Evolutionary conservation across 2,113 vertebrate species (phyloP).

Genomic region (Tichodroma muraria): DNA sequence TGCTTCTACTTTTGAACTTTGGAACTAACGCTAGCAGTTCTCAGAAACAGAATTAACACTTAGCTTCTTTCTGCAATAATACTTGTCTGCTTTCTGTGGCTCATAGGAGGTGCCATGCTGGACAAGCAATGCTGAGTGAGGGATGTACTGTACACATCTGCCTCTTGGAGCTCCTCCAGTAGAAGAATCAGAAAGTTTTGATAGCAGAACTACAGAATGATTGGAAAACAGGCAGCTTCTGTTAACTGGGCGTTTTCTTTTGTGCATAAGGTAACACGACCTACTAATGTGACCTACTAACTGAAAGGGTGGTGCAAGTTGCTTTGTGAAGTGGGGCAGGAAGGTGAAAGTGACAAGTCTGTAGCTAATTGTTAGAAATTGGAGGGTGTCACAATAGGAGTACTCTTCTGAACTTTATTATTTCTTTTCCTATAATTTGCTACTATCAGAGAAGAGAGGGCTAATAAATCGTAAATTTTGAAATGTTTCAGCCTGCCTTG

Average conservation of each 20-base stretch:
- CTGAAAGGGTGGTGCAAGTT: background rate
- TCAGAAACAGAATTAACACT: background rate
- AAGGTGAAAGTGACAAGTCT: background rate
- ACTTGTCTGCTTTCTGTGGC: background rate
- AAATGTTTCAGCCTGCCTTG: background rate
- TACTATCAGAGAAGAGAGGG: background rate
- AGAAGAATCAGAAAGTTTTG: background rate
- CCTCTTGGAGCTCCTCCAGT: background rate
- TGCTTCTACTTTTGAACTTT: background rate
- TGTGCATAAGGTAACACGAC: background rate
- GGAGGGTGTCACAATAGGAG: background rate
- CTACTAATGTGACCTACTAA: background rate
- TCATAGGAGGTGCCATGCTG: background rate
- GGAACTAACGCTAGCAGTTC: background rate
- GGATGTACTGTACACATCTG: fast-evolving
- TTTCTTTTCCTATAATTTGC: background rate
- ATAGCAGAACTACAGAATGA: background rate
- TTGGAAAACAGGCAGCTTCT: background rate
- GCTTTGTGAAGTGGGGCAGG: background rate
- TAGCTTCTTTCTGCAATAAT: background rate
- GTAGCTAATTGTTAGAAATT: background rate
- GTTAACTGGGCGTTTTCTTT: background rate
- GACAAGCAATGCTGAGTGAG: background rate
- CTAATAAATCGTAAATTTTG: background rate
- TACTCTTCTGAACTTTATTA: background rate